Evolutionary conservation across 2,113 vertebrate genomes (phyloP).

Genomic region (Hyperopisus bebe): DNA sequence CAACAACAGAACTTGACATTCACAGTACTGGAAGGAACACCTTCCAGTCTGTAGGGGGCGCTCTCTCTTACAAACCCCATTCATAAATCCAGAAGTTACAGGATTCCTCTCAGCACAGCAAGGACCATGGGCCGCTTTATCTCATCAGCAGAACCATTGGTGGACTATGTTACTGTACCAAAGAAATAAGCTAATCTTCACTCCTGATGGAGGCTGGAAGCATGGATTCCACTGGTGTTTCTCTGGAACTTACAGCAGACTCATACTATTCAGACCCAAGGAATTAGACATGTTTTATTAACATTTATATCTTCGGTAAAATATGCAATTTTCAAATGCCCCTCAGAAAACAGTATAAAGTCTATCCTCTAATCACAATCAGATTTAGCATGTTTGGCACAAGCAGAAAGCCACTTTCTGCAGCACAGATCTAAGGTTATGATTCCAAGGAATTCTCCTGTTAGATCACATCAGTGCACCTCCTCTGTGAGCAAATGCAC

Average conservation of each 20-base stretch:
- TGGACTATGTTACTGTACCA: background rate
- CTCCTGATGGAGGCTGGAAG: background rate
- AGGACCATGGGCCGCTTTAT: background rate
- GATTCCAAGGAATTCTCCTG: background rate
- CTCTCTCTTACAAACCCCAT: background rate
- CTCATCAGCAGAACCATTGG: background rate
- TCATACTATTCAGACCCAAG: background rate
- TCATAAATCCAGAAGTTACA: background rate
- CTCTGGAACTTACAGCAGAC: background rate
- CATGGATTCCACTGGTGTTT: background rate
- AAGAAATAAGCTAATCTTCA: background rate
- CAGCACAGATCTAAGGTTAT: background rate
- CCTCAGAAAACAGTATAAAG: background rate
- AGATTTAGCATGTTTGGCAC: background rate
- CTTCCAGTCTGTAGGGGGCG: background rate
- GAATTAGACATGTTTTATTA: background rate
- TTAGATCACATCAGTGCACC: background rate
- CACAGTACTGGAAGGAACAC: background rate
- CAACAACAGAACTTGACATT: background rate
- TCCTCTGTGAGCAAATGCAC: background rate
- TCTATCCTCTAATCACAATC: background rate
- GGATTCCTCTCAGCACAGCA: background rate
- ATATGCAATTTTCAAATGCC: background rate
- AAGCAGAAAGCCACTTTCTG: background rate
- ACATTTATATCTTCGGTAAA: background rate